Base-by-base conservation (phyloP, 2,113 vertebrate species). In the Vulpes ferrilata region DNA sequence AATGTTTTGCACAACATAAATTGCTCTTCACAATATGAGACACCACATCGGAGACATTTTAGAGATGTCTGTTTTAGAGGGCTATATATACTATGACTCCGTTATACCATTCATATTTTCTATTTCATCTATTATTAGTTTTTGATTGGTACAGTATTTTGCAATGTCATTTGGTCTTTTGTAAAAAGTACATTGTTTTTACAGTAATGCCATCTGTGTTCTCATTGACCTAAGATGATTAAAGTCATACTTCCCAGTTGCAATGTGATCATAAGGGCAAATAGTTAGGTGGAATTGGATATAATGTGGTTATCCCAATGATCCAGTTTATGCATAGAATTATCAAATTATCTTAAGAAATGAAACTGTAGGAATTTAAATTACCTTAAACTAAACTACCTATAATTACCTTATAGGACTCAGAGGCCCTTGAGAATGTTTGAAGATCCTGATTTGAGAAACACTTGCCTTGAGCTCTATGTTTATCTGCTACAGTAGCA, bases 361-460 rank as follows among this genome's bases (percentile, higher is more conserved):
- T 95, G 90, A 88, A 90, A 69, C 16, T 65, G 4, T 8, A 92
- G 43, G 95, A 69, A 94, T 92, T 95, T 80, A 43, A 43, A 43
- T 43, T 43, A 43, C 43, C 43, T 43, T 43, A 43, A 43, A 43
- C 43, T 43, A 43, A 43, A 43, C 43, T 43, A 43, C 43, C 43
- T 43, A 43, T 43, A 5, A 43, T 43, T 43, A 80, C 11, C 11
- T n/a, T 80, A 65, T 1, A 48, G 1, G 27, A 30, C 4, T 93
- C 51, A 69, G 16, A 62, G 48, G n/a, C 12, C 20, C 32, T 69
- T 95, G 30, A 32, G 53, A 86, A 17, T 79, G 5, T 79, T 79
- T 48, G 67, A 59, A 4, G 22, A 23, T 65, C 19, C 13, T 23
- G 74, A 20, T 82, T 79, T 80, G 35, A 83, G 35, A 78, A 83